phyloP scores from a whole-genome alignment of 1,140 invertebrate species.

The Heterodera carotae region DNA sequence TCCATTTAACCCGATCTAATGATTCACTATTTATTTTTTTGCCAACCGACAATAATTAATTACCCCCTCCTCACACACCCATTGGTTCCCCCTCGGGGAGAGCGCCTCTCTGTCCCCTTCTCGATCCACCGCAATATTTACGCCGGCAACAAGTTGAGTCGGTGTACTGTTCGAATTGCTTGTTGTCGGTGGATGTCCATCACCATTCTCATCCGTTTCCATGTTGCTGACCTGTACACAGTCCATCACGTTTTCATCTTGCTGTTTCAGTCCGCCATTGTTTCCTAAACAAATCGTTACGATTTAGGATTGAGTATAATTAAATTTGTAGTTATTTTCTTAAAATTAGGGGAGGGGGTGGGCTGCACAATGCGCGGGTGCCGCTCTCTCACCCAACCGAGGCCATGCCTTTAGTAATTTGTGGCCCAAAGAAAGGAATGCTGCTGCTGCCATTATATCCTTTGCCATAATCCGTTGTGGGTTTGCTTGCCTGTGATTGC shows the following conservation, averaged over 20 bases:
- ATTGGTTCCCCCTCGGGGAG: slow-evolving; percentile 17
- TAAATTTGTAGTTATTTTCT: too few species aligned
- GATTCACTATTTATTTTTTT: not conserved
- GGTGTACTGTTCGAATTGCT: not conserved
- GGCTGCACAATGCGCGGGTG: too few species aligned
- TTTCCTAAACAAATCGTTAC: not conserved
- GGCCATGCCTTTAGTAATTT: too few species aligned
- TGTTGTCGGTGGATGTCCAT: not conserved
- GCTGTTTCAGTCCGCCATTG: not conserved
- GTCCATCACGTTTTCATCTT: not conserved
- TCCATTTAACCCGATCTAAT: not conserved
- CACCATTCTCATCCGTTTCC: not conserved
- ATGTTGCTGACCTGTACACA: too few species aligned
- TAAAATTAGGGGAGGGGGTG: not conserved
- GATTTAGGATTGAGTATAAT: too few species aligned
- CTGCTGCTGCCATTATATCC: too few species aligned
- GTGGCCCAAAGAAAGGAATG: too few species aligned
- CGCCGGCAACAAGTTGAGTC: not conserved
- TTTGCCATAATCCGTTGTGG: not conserved
- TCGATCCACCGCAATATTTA: not conserved
- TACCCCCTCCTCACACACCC: not conserved
- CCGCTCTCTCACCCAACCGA: too few species aligned
- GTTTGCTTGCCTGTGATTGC: not conserved
- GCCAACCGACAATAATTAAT: too few species aligned
- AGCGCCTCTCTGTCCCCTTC: not conserved